Conservation (phyloP, 2,797 vertebrate species). For the Chelidonichthys spinosus region DNA sequence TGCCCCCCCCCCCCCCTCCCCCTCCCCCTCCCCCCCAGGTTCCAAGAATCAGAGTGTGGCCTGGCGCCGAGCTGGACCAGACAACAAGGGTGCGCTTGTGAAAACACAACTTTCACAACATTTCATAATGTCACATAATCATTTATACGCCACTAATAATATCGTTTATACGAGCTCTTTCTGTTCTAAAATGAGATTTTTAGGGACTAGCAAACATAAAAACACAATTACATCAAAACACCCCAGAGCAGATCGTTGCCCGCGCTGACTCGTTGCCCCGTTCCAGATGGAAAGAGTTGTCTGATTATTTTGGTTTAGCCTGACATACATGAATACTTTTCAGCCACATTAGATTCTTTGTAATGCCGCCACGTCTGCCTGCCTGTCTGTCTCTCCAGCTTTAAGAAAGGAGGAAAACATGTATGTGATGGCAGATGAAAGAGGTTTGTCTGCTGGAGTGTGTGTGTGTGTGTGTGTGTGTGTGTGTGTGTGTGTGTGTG, state of each 20-base stretch:
- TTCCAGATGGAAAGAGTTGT: slow-evolving; percentile 29
- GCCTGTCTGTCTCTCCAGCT: not conserved
- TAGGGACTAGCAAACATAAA: slow-evolving; percentile 45
- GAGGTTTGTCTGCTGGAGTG: slow-evolving; percentile 71
- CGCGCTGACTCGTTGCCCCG: slow-evolving; percentile 20
- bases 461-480: slow-evolving; percentile 18
- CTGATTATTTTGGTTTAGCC: slow-evolving; percentile 27
- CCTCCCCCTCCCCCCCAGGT: slow-evolving; percentile 36
- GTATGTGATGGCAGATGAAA: slow-evolving; percentile 40
- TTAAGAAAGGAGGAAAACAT: slow-evolving; percentile 7
- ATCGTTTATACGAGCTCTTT: slow-evolving; percentile 35
- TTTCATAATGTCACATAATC: slow-evolving; percentile 42
- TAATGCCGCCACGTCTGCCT: not conserved
- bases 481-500: slow-evolving; percentile 18
- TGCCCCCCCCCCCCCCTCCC: slow-evolving; percentile 37
- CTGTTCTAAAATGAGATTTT: slow-evolving; percentile 52
- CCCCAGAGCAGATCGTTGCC: slow-evolving; percentile 39
- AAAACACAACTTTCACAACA: slow-evolving; percentile 49
- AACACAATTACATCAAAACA: slow-evolving; percentile 41
- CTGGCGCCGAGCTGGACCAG: slow-evolving; percentile 18
- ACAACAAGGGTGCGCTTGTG: slow-evolving; percentile 32
- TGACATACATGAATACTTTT: slow-evolving; percentile 36
- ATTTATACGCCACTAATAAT: slow-evolving; percentile 28
- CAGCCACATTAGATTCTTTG: slow-evolving; percentile 13
- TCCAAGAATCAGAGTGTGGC: slow-evolving; percentile 39